A percentile compares a stretch with the other conserved stretches of the same genome.
Evolutionary conservation across 2,113 vertebrate species (phyloP).

Genomic region (Axis porcinus): DNA sequence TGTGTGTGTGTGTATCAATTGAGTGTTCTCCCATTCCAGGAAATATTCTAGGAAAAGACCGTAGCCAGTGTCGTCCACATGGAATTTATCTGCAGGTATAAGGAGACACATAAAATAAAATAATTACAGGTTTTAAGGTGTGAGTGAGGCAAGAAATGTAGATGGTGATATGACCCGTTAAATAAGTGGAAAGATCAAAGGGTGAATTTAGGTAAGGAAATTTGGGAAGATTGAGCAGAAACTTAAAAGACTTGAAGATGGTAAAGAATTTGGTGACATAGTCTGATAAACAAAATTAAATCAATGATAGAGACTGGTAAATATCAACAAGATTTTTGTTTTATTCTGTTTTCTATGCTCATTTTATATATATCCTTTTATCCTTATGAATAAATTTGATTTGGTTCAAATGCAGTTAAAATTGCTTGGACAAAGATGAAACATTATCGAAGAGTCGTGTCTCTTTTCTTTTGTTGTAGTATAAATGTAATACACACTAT

Average conservation of each 20-base stretch:
- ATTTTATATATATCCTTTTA: neutral
- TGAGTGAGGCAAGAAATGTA: neutral
- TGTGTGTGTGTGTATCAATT: neutral
- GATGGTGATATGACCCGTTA: neutral
- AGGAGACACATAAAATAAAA: neutral
- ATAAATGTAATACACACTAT: neutral
- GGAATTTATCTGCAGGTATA: neutral
- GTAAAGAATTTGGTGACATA: neutral
- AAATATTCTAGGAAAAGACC: neutral
- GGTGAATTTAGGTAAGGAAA: neutral
- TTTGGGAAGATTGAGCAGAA: neutral
- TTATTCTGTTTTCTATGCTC: neutral
- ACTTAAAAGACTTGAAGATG: neutral
- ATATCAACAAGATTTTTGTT: neutral
- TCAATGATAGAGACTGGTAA: neutral
- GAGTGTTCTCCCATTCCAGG: neutral
- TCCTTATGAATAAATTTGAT: neutral
- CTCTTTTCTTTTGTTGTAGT: neutral
- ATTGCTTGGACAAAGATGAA: neutral
- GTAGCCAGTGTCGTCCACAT: accelerated
- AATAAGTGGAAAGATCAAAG: neutral
- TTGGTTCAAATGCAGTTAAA: conserved; percentile 19
- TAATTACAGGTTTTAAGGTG: neutral
- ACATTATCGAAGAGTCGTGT: neutral
- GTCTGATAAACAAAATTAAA: neutral